phyloP scores from a whole-genome alignment of 2,888 invertebrate genomes.

The Amphipyra berbera region DNA sequence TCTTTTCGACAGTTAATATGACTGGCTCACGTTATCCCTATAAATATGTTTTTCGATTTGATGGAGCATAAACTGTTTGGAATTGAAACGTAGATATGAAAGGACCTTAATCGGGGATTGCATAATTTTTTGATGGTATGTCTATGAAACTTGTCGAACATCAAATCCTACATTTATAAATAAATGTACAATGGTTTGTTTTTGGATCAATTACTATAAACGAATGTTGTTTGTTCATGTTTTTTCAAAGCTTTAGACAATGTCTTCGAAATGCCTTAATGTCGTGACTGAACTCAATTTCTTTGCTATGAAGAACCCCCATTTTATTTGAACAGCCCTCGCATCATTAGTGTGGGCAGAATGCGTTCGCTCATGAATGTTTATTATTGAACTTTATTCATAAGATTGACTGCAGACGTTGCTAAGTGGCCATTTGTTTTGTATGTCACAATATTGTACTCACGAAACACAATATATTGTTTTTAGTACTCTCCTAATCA shows the following conservation, averaged over 20 bases:
- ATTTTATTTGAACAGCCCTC: conserved; percentile 19
- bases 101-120: too few species aligned
- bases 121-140: too few species aligned
- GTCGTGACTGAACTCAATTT: conserved; percentile 43
- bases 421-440: conserved; percentile 39
- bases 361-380: conserved; percentile 29
- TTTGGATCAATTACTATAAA: too few species aligned
- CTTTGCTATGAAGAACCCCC: conserved; percentile 18
- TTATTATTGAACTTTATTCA: conserved; percentile 44
- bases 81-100: too few species aligned
- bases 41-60: too few species aligned
- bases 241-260: not conserved
- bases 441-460: conserved; percentile 3
- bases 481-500: too few species aligned
- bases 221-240: not conserved
- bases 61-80: too few species aligned
- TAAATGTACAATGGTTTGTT: too few species aligned
- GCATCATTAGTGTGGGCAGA: conserved; percentile 25
- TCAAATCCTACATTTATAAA: too few species aligned
- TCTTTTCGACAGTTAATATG: too few species aligned
- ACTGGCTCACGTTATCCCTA: too few species aligned
- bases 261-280: conserved; percentile 20
- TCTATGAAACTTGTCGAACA: too few species aligned
- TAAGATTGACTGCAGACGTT: conserved; percentile 20
- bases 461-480: not conserved